Percentiles rank a stretch among this genome's conserved stretches.
Conservation (phyloP, 2,888 invertebrate genomes). For the Diarsia brunnea region DNA sequence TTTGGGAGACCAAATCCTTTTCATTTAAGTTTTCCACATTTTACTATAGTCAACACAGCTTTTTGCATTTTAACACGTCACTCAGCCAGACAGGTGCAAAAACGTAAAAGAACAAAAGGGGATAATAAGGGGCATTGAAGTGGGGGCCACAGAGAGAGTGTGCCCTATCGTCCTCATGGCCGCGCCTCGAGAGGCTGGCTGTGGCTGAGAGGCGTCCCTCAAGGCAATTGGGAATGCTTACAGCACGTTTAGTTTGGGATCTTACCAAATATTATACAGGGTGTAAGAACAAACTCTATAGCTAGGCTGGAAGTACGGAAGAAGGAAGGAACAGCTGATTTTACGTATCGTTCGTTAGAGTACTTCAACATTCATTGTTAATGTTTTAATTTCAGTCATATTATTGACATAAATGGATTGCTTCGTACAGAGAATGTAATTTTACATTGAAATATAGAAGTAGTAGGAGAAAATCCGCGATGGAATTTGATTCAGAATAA, state of each 20-base stretch:
- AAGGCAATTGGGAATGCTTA: slow-evolving; percentile 68
- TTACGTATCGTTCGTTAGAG: no score
- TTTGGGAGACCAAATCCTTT: slow-evolving; percentile 32
- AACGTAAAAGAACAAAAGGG: slow-evolving; percentile 81
- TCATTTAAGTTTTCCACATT: slow-evolving; percentile 46
- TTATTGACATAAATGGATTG: no score
- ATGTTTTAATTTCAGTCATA: no score
- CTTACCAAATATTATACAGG: slow-evolving; percentile 57
- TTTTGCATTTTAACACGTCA: slow-evolving; percentile 67
- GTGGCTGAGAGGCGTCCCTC: slow-evolving; percentile 63
- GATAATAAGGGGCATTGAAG: slow-evolving; percentile 80
- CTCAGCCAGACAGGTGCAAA: slow-evolving; percentile 79
- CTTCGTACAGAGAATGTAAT: no score
- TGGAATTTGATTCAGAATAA: no score
- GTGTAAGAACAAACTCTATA: no score
- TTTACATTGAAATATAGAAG: no score
- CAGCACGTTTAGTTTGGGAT: slow-evolving; percentile 59
- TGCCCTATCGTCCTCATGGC: slow-evolving; percentile 80
- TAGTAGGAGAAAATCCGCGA: no score
- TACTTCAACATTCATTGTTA: no score
- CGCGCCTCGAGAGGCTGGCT: slow-evolving; percentile 70
- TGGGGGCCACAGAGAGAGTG: slow-evolving; percentile 79
- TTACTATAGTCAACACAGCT: slow-evolving; percentile 59
- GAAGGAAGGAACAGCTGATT: no score
- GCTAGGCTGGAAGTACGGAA: no score